These are phyloP conservation scores for Apoda limacodes DNA, from an alignment of 2,888 invertebrate genomes.

Conservation along the genomic window DNA sequence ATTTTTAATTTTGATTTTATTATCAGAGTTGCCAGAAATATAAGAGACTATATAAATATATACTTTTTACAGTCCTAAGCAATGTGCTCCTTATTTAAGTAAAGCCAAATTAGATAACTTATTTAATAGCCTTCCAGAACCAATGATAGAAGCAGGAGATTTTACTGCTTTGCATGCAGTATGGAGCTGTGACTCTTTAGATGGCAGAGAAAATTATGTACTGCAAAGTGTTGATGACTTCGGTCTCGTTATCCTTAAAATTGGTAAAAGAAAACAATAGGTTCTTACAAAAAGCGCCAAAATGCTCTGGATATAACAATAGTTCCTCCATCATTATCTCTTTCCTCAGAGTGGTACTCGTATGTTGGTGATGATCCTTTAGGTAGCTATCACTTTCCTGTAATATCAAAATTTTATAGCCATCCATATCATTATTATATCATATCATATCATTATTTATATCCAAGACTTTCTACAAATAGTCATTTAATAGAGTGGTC, in stretches of 20 bases:
- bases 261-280: conserved; percentile 6
- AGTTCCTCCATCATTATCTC: conserved; percentile 5
- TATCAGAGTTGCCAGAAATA: no score
- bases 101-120: no score
- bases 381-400: no score
- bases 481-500: no score
- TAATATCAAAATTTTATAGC: no score
- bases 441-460: no score
- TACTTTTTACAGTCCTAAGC: conserved; percentile 7
- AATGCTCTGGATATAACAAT: conserved; percentile 5
- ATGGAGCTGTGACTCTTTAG: conserved; percentile 3
- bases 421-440: conserved; percentile 8
- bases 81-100: conserved; percentile 5
- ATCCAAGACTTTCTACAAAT: no score
- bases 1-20: no score
- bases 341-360: conserved; percentile 3
- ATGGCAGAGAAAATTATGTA: conserved; percentile 1
- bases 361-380: conserved; percentile 2
- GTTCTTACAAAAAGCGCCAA: conserved; percentile 5
- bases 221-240: conserved; percentile 7
- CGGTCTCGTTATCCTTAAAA: conserved; percentile 6
- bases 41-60: no score
- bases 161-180: conserved; percentile 5
- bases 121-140: conserved; percentile 2
- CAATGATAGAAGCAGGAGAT: conserved; percentile 5